Conservation (phyloP, 2,888 invertebrate genomes). For the Lepidochitona cinerea region DNA sequence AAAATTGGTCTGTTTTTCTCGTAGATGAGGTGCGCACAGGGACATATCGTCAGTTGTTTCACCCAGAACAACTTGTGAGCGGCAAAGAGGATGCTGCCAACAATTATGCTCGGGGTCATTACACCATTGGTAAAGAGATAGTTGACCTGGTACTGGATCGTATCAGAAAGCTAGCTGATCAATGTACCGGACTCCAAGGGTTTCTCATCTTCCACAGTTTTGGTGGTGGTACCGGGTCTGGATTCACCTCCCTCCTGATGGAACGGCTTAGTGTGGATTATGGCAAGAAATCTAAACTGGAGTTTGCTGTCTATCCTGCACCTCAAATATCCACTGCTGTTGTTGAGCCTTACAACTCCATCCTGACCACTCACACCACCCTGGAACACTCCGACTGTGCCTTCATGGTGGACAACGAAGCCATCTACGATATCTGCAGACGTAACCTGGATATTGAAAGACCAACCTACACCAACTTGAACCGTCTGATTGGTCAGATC, state of each 20-base stretch:
- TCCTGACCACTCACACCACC: neutral
- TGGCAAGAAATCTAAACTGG: neutral
- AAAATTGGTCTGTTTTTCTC: too few species aligned
- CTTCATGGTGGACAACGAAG: neutral
- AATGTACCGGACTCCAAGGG: constrained; percentile 65
- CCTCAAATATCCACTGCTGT: neutral
- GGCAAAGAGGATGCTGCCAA: constrained; percentile 98
- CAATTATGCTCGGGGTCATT: constrained; percentile 97
- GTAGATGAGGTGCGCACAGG: constrained; percentile 72
- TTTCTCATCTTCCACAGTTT: constrained; percentile 63
- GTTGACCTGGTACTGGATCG: constrained; percentile 76
- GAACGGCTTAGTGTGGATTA: neutral
- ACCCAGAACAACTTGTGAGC: constrained; percentile 96
- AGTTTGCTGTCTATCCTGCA: neutral
- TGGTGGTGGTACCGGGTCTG: constrained; percentile 2
- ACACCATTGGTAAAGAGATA: constrained; percentile 91
- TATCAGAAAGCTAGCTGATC: constrained; percentile 40
- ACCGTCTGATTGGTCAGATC: neutral
- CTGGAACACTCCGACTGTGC: neutral
- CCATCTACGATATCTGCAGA: neutral
- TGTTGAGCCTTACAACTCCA: neutral
- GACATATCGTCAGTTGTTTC: constrained; percentile 91
- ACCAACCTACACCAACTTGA: neutral
- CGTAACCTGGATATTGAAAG: neutral
- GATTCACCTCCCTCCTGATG: constrained; percentile 1